Evolutionary conservation across 2,888 invertebrate species (phyloP).

Genomic region (Pristionchus fissidentatus): DNA sequence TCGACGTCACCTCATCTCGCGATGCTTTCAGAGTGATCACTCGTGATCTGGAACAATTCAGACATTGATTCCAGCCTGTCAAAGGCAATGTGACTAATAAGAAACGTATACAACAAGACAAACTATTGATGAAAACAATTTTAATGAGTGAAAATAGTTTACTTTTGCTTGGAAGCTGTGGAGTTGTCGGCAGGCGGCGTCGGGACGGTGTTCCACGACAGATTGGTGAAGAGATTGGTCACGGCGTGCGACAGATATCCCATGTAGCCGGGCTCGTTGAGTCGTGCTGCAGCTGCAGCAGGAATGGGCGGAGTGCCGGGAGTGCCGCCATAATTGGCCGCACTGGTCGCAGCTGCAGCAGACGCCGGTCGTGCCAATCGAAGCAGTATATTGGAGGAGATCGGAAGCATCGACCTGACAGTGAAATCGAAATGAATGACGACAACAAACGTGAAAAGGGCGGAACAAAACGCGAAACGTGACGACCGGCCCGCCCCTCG

Average conservation of each 20-base stretch:
- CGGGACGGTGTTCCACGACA: background rate
- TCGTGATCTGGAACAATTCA: background rate
- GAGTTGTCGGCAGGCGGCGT: background rate
- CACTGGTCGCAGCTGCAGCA: background rate
- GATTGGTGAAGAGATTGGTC: background rate
- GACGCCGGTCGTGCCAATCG: slow-evolving; percentile 13
- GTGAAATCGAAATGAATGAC: background rate
- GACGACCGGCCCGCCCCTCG: background rate
- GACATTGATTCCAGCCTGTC: background rate
- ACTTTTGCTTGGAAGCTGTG: slow-evolving; percentile 10
- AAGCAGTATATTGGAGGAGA: background rate
- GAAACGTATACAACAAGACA: too few relatives aligned
- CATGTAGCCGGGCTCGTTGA: slow-evolving; percentile 47
- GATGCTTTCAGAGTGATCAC: slow-evolving; percentile 24
- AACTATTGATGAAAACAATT: too few relatives aligned
- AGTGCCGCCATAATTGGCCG: background rate
- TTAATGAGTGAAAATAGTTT: too few relatives aligned
- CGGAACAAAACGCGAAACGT: slow-evolving; percentile 10
- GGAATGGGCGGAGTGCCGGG: slow-evolving; percentile 6
- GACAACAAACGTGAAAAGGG: background rate
- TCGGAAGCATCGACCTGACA: slow-evolving; percentile 15
- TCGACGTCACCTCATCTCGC: slow-evolving; percentile 34
- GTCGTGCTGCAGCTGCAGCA: background rate
- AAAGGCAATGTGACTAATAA: too few relatives aligned
- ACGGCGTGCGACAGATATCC: slow-evolving; percentile 42